Conservation (phyloP, 1,140 invertebrate genomes). For the Leptestheria dahalacensis region DNA sequence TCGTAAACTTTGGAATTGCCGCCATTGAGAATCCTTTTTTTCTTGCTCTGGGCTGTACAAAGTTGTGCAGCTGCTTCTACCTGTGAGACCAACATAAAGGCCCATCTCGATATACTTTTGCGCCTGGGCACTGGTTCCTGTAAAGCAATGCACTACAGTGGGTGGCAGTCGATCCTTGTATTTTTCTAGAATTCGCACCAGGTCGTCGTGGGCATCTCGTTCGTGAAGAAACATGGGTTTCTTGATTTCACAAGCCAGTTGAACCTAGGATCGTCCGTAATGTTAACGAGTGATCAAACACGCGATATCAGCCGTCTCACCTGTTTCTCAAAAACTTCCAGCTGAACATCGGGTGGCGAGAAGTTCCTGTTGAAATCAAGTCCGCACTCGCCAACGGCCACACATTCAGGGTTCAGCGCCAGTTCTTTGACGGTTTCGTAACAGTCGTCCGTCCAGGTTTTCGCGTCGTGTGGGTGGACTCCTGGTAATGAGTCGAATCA, state of each 20-base stretch:
- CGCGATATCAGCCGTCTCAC: slow-evolving; percentile 30
- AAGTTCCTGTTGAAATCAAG: slow-evolving; percentile 89
- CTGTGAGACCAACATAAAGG: slow-evolving; percentile 72
- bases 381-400: slow-evolving; percentile 85
- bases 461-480: slow-evolving; percentile 89
- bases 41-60: too few relatives aligned
- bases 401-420: slow-evolving; percentile 68
- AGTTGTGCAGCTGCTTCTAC: slow-evolving; percentile 26
- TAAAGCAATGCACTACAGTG: slow-evolving; percentile 83
- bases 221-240: slow-evolving; percentile 88
- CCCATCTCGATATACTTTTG: slow-evolving; percentile 70
- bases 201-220: slow-evolving; percentile 70
- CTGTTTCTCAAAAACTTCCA: slow-evolving; percentile 76
- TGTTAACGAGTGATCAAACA: slow-evolving; percentile 13
- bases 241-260: slow-evolving; percentile 65
- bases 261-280: slow-evolving; percentile 44
- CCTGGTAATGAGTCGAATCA: slow-evolving; percentile 37
- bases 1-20: too few relatives aligned
- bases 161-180: slow-evolving; percentile 48
- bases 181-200: slow-evolving; percentile 39
- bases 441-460: slow-evolving; percentile 67
- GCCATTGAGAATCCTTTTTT: too few relatives aligned
- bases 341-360: slow-evolving; percentile 71
- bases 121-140: slow-evolving; percentile 71
- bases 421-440: slow-evolving; percentile 48